Percentiles rank a stretch among this genome's conserved stretches.
Evolutionary conservation across 2,797 vertebrate species (phyloP).

Genomic region (Xenops minutus): DNA sequence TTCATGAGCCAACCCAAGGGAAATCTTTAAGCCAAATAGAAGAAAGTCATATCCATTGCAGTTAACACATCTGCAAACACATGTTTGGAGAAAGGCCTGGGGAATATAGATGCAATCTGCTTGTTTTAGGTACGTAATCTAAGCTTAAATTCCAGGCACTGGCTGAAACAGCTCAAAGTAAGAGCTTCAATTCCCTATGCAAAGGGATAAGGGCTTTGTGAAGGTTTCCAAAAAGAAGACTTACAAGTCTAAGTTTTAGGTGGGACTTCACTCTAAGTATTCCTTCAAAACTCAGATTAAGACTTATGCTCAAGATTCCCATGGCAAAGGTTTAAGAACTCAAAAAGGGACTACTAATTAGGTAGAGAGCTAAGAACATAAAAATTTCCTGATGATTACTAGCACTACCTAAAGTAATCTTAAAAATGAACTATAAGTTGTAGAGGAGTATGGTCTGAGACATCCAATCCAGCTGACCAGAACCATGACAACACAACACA

Average conservation of each 20-base stretch:
- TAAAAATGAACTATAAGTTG: background rate
- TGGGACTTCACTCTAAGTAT: background rate
- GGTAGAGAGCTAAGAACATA: background rate
- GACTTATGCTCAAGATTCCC: background rate
- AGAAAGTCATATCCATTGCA: constrained; percentile 21
- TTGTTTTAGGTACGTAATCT: background rate
- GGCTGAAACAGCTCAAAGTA: background rate
- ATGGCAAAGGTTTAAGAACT: background rate
- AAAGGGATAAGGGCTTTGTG: background rate
- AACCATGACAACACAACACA: background rate
- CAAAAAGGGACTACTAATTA: background rate
- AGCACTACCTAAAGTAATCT: background rate
- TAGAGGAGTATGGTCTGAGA: background rate
- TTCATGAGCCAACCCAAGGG: constrained; percentile 3
- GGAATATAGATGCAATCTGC: constrained; percentile 8
- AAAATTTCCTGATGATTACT: background rate
- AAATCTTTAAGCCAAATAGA: background rate
- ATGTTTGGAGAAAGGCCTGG: constrained; percentile 9
- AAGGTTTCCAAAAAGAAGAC: background rate
- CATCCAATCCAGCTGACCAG: background rate
- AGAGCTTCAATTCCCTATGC: background rate
- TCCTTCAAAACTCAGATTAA: background rate
- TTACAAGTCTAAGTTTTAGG: background rate
- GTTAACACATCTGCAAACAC: constrained; percentile 49
- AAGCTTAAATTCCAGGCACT: background rate